Base-by-base conservation (phyloP, 2,888 invertebrate species). In the Nymphalis polychloros region DNA sequence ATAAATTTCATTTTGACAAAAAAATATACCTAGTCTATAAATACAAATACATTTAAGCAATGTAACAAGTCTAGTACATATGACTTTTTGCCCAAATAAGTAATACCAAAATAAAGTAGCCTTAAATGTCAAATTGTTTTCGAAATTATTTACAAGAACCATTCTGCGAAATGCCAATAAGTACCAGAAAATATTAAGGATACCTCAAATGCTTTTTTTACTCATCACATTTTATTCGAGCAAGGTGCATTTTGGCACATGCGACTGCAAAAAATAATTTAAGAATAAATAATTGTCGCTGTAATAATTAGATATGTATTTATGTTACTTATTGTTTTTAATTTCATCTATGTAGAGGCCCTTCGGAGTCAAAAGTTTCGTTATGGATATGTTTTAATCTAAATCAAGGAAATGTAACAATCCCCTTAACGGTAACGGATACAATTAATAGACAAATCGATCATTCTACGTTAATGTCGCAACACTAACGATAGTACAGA, bases 381-480 rank as follows among this genome's bases (percentile, higher is more conserved):
- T 41, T 41, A 13, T 41, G 41, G 13, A 41, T 2, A 13, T 41
- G 41, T 23, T 1, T 53, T 16, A 53, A 23, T 53, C 27, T 27
- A 13, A 27, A 53, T 23, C 27, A 53, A 53, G 53, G 53, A 53
- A 53, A 23, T 8, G 16, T 27, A 27, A 53, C 13, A 13, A 53
- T 23, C 17, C 3, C 17, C 53, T 53, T 53, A 53, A 53, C 7
- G 23, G 53, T 17, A 53, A 53, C 53, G 53, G 53, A 53, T 53
- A 53, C 53, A 53, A 53, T 27, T 53, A 53, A 55, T 17, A 55
- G 55, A n/a, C 35, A 55, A 31, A 55, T 55, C 31, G 31, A 35
- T 35, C 17, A 31, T 7, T 55, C 27, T 31, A 35, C 17, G 4
- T n/a, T n/a, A 31, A 8, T n/a, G 31, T 31, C n/a, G 31, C 31